These are phyloP conservation scores for Amphipyra berbera DNA, from an alignment of 2,888 invertebrate species.

Conservation along the genomic window DNA sequence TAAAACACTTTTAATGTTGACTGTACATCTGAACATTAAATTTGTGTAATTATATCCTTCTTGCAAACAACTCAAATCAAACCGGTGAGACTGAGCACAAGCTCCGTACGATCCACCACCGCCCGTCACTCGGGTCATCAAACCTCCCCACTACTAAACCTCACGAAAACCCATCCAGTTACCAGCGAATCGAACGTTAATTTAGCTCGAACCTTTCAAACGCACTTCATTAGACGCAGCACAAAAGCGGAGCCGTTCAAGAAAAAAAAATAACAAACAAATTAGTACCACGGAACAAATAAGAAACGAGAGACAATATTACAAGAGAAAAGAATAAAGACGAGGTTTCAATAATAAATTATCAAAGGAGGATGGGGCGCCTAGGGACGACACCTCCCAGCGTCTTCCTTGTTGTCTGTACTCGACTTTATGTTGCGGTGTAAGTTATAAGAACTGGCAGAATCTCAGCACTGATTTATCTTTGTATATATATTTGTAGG, in stretches of 20 bases:
- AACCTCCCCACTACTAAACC: constrained; percentile 22
- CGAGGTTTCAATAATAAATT: constrained; percentile 87
- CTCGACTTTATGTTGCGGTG: constrained; percentile 64
- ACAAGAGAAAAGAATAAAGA: constrained; percentile 80
- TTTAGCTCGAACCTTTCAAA: constrained; percentile 36
- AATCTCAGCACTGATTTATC: too few species aligned
- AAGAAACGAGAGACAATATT: constrained; percentile 80
- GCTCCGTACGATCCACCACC: constrained; percentile 1
- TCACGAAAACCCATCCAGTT: constrained; percentile 50
- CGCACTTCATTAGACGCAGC: constrained; percentile 49
- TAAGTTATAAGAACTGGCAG: constrained; percentile 23
- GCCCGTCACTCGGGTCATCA: constrained; percentile 37
- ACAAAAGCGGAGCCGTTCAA: constrained; percentile 52
- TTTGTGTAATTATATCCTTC: too few species aligned
- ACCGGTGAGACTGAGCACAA: not conserved
- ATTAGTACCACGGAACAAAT: constrained; percentile 78
- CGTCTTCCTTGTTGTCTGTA: constrained; percentile 80
- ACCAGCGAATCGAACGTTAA: constrained; percentile 49
- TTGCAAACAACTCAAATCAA: too few species aligned
- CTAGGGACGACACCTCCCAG: constrained; percentile 81
- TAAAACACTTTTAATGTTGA: too few species aligned
- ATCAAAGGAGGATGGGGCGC: constrained; percentile 72
- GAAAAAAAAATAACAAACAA: constrained; percentile 69
- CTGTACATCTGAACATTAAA: too few species aligned
- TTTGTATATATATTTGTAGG: too few species aligned